A percentile compares a stretch with the other conserved stretches of the same genome.
These are phyloP conservation scores for Phalloptychus januarius DNA, from an alignment of 2,797 vertebrate genomes.

Conservation along the genomic window DNA sequence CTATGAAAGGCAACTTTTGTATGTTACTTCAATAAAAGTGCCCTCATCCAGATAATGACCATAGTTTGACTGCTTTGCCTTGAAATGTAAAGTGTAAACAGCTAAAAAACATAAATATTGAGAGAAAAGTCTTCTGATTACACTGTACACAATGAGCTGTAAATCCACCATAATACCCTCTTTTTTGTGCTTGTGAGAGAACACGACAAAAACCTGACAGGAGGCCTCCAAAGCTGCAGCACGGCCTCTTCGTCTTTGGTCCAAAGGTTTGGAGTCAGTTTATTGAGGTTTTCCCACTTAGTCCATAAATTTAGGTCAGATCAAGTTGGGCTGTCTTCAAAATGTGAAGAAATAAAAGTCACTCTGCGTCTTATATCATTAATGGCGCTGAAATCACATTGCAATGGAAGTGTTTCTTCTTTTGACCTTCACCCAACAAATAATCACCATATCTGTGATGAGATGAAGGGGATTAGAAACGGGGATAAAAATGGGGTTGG, in stretches of 20 bases:
- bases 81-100: slow-evolving; percentile 60
- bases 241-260: slow-evolving; percentile 4
- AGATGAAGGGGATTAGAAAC: slow-evolving; percentile 47
- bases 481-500: slow-evolving; percentile 16
- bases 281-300: not conserved
- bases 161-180: slow-evolving; percentile 14
- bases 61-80: not conserved
- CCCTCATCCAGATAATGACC: slow-evolving; percentile 13
- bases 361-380: not conserved
- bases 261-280: slow-evolving; percentile 16
- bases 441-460: slow-evolving; percentile 40
- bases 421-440: slow-evolving; percentile 28
- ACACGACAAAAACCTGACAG: not conserved
- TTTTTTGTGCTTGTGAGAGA: not conserved
- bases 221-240: not conserved
- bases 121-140: slow-evolving; percentile 52
- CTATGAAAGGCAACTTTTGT: slow-evolving; percentile 2
- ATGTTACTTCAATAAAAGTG: not conserved
- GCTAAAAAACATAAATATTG: slow-evolving; percentile 60
- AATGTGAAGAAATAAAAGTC: not conserved
- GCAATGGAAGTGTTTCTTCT: slow-evolving; percentile 15
- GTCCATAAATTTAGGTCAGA: not conserved
- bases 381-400: not conserved
- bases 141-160: slow-evolving; percentile 54
- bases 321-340: not conserved